A percentile compares a stretch with the other conserved stretches of the same genome.
Evolutionary conservation across 1,140 invertebrate genomes (phyloP).

Genomic region (Lutraria rhynchaena): DNA sequence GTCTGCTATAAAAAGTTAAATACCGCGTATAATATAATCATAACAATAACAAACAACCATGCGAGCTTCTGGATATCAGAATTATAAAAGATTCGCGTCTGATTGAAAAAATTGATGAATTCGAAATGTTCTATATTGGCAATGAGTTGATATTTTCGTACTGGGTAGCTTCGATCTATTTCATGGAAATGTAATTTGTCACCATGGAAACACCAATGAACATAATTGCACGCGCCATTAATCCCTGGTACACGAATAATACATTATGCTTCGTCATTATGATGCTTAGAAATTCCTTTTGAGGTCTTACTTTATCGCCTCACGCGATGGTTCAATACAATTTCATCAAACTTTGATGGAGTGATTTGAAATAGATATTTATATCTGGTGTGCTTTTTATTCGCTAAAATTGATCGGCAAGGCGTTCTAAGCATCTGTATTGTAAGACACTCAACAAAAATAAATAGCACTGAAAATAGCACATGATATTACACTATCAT

Average conservation of each 20-base stretch:
- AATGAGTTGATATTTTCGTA: not conserved
- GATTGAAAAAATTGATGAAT: no score
- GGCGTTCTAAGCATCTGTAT: not conserved
- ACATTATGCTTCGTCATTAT: slow-evolving; percentile 44
- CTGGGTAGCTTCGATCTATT: slow-evolving; percentile 26
- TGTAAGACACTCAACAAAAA: no score
- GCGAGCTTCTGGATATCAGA: no score
- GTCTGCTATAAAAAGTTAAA: no score
- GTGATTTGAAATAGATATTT: slow-evolving; percentile 29
- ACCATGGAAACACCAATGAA: slow-evolving; percentile 40
- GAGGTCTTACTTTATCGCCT: slow-evolving; percentile 44
- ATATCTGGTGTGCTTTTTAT: slow-evolving; percentile 15
- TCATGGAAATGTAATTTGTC: not conserved
- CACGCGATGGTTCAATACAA: slow-evolving; percentile 24
- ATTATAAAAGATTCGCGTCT: no score
- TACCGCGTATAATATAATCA: no score
- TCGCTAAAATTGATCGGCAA: slow-evolving; percentile 15
- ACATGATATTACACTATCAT: no score
- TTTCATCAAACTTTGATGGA: slow-evolving; percentile 47
- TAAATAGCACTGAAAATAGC: no score
- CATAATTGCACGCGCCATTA: slow-evolving; percentile 36
- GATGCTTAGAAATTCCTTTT: slow-evolving; percentile 52
- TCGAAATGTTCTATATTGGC: no score
- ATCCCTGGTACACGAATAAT: slow-evolving; percentile 40
- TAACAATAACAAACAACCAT: no score